Base-by-base conservation (phyloP, 2,113 vertebrate species). In the Aptenodytes forsteri region DNA sequence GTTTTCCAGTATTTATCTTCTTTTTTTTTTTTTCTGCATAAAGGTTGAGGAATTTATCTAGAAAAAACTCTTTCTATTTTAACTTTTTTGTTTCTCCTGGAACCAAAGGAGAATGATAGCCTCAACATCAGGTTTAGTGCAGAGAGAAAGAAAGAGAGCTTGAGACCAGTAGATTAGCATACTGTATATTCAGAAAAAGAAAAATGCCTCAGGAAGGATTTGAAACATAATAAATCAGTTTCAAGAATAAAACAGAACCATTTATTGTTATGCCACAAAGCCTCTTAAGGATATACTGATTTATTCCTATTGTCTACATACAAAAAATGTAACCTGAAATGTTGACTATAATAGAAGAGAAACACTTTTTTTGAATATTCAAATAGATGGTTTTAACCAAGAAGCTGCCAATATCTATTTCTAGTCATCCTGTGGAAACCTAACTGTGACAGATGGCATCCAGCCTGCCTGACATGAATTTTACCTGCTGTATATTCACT, bases 151-250 rank as follows among this genome's bases (percentile, higher is more conserved):
- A 97, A 97, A 96, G 38, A 81, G 76, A 94, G 77, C 18, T 97
- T 89, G 32, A 56, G 79, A 96, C 81, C 90, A 96, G 94, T 75
- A 97, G 83, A 96, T 96, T 97, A 98, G 97, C 81, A 87, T 95
- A 92, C 69, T 95, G 44, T 85, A 91, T 95, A 93, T 93, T 92
- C 79, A 96, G 85, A 93, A 92, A 91, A 96, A 95, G 78, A 82
- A 96, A 98, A 98, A 94, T 97, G 94, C 94, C 89, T 97, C 93
- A 97, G 94, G 95, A 98, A 97, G 88, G 72, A 97, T 95, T 91
- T 97, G 87, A 97, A 98, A 95, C 65, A 88, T 83, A 98, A 97
- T 97, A 97, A 97, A 97, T 98, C 95, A 95, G 72, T 95, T 97
- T 96, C 83, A 95, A 87, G 69, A 97, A 96, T 90, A 97, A 95